Conservation (phyloP, 2,113 vertebrate species). For the Chloropsis hardwickii region DNA sequence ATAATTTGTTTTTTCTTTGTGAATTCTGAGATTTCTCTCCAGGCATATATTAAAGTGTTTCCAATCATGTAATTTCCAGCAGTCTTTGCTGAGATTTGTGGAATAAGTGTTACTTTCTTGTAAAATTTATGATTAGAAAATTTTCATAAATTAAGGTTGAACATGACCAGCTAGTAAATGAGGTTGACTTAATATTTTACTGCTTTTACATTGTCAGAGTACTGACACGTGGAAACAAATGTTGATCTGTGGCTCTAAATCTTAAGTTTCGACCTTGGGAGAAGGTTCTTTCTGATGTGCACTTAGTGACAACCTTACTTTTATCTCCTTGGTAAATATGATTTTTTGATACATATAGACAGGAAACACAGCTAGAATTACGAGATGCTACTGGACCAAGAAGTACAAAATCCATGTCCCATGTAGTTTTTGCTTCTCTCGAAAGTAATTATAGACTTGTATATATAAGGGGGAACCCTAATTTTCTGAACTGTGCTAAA, state of each 20-base stretch:
- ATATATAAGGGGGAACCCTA: not conserved
- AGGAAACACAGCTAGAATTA: not conserved
- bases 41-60: not conserved
- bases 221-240: not conserved
- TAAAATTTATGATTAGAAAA: not conserved
- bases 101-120: not conserved
- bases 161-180: not conserved
- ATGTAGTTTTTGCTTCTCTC: not conserved
- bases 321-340: not conserved
- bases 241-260: not conserved
- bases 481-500: not conserved
- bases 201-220: not conserved
- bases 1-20: not conserved
- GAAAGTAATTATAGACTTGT: not conserved
- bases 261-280: not conserved
- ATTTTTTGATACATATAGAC: not conserved
- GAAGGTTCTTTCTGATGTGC: not conserved
- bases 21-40: not conserved
- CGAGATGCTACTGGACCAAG: not conserved
- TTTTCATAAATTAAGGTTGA: not conserved
- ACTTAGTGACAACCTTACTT: not conserved
- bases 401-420: not conserved
- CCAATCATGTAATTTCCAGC: not conserved
- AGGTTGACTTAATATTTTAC: not conserved
- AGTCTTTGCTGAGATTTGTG: not conserved